Conservation (phyloP, 2,113 vertebrate species). For the Grus americana region DNA sequence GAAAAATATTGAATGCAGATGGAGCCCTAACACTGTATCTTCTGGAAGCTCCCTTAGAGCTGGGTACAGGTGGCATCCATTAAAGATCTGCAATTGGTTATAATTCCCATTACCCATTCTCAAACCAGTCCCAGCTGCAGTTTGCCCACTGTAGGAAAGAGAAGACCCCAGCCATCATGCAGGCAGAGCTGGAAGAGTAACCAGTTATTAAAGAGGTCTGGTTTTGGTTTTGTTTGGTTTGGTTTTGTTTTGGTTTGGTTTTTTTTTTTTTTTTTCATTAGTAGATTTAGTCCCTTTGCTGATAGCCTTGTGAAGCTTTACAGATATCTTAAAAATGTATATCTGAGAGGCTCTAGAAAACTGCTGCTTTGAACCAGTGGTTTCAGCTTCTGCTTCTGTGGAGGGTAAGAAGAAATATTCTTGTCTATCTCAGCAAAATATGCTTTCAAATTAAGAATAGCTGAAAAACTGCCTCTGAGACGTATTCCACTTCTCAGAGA, state of each 20-base stretch:
- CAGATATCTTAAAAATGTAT: background rate
- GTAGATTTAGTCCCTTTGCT: background rate
- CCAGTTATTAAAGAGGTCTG: background rate
- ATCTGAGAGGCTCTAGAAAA: background rate
- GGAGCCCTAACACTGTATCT: accelerated
- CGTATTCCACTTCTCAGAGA: background rate
- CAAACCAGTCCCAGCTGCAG: background rate
- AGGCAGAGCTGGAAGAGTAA: background rate
- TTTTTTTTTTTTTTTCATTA: too few species aligned
- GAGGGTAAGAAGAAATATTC: background rate
- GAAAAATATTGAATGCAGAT: background rate
- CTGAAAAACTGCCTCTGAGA: background rate
- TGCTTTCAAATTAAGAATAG: background rate
- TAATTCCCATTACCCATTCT: background rate
- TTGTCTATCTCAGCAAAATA: background rate
- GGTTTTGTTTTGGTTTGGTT: too few species aligned
- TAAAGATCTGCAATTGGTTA: background rate
- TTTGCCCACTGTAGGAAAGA: background rate
- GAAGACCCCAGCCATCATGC: background rate
- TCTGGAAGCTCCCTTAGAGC: background rate
- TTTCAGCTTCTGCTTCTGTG: background rate
- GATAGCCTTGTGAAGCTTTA: background rate
- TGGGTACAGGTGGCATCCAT: background rate
- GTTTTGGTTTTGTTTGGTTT: background rate
- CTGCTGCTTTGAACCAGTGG: background rate